phyloP scores from a whole-genome alignment of 1,140 invertebrate genomes.

The Leptinotarsa texana region DNA sequence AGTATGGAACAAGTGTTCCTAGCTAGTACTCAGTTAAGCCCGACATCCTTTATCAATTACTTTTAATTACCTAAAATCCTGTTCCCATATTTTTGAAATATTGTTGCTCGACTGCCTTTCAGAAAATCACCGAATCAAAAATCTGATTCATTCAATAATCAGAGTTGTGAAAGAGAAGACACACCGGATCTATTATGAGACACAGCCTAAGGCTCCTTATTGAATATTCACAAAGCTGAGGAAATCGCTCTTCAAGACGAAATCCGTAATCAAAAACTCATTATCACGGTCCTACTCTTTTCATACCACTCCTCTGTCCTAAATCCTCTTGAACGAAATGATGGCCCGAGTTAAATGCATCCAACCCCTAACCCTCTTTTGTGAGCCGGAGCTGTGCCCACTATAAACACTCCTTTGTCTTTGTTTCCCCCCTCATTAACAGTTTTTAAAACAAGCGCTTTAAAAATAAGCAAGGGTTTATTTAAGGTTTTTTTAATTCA shows the following conservation, averaged over 20 bases:
- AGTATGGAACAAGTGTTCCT: too few relatives aligned
- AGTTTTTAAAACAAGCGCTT: slow-evolving; percentile 22
- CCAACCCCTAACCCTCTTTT: slow-evolving; percentile 20
- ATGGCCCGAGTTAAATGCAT: slow-evolving; percentile 35
- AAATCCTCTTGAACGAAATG: slow-evolving; percentile 31
- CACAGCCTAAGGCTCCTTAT: background rate
- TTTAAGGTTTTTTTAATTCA: slow-evolving; percentile 22
- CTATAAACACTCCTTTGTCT: slow-evolving; percentile 29
- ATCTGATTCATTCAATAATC: too few relatives aligned
- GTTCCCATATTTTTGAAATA: too few relatives aligned
- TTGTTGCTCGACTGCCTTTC: too few relatives aligned
- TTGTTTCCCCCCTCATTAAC: slow-evolving; percentile 27
- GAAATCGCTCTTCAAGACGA: slow-evolving; percentile 25
- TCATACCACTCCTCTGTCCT: slow-evolving; percentile 20
- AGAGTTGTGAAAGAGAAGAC: too few relatives aligned
- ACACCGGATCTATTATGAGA: too few relatives aligned
- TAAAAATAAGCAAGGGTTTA: slow-evolving; percentile 9
- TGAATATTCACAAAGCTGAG: slow-evolving; percentile 4
- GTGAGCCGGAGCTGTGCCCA: slow-evolving; percentile 19
- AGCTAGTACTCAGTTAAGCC: too few relatives aligned
- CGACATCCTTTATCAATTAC: too few relatives aligned
- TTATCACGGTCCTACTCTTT: slow-evolving; percentile 31
- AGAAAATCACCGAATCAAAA: too few relatives aligned
- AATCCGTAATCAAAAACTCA: slow-evolving; percentile 43
- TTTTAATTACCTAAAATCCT: too few relatives aligned